These are phyloP conservation scores for Drosophila mettleri DNA, from an alignment of 2,888 invertebrate species.

Conservation along the genomic window DNA sequence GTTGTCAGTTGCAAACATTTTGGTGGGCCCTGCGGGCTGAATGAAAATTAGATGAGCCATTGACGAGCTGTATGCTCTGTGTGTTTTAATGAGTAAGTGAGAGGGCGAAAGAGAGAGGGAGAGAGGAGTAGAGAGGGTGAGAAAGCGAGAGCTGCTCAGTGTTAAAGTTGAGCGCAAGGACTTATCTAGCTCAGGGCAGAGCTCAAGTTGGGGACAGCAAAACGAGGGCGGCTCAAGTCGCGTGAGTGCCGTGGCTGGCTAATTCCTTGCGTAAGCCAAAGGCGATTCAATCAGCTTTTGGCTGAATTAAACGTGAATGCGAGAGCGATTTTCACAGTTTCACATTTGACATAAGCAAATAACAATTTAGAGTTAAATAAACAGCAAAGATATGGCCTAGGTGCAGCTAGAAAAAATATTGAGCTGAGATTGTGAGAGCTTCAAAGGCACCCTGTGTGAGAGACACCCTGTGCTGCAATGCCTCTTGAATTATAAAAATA, in stretches of 20 bases:
- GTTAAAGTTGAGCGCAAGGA: slow-evolving; percentile 4
- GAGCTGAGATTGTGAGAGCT: too few relatives aligned
- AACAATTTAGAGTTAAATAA: too few relatives aligned
- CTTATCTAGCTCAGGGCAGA: background rate
- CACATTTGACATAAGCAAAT: too few relatives aligned
- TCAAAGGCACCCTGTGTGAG: too few relatives aligned
- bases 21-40: slow-evolving; percentile 43
- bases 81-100: slow-evolving; percentile 15
- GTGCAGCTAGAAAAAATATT: too few relatives aligned
- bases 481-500: too few relatives aligned
- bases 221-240: slow-evolving; percentile 1
- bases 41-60: slow-evolving; percentile 70
- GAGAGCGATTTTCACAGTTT: too few relatives aligned
- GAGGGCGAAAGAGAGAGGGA: background rate
- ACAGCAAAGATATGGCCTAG: too few relatives aligned
- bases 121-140: too few relatives aligned
- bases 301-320: too few relatives aligned
- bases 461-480: too few relatives aligned
- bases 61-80: slow-evolving; percentile 61
- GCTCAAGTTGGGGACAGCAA: background rate
- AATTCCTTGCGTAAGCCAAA: slow-evolving; percentile 1
- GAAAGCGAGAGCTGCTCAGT: background rate
- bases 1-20: slow-evolving; percentile 59
- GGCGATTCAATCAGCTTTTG: background rate
- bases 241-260: background rate